Evolutionary conservation across 2,113 vertebrate species (phyloP).

Genomic region (Eudyptes chrysolophus): DNA sequence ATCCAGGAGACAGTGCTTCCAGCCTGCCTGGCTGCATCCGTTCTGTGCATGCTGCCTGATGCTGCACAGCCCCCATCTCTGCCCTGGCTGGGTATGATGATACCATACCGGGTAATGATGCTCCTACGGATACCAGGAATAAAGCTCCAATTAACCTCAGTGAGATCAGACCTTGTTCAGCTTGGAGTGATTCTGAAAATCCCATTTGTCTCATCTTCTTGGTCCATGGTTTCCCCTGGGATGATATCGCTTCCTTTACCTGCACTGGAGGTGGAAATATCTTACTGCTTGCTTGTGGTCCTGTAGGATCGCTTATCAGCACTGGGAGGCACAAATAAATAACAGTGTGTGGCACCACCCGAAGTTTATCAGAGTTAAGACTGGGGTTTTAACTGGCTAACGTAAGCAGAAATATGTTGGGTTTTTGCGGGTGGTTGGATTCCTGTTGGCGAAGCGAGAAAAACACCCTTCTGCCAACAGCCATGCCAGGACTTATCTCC

Average conservation of each 20-base stretch:
- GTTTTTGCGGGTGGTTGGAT: not conserved
- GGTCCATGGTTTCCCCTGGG: fast-evolving
- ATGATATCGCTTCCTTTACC: not conserved
- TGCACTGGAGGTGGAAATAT: not conserved
- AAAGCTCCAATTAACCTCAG: not conserved
- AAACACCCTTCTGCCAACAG: not conserved
- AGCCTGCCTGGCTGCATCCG: fast-evolving
- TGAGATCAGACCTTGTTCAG: not conserved
- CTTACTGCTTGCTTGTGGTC: not conserved
- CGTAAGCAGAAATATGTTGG: not conserved
- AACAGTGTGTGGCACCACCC: not conserved
- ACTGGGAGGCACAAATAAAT: not conserved
- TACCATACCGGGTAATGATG: not conserved
- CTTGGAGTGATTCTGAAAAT: not conserved
- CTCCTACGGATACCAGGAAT: not conserved
- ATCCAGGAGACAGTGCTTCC: not conserved
- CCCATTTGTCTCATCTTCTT: not conserved
- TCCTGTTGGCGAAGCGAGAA: not conserved
- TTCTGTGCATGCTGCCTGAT: fast-evolving
- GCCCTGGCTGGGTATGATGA: not conserved
- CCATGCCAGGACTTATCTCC: not conserved
- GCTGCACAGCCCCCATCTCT: not conserved
- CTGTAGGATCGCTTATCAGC: not conserved
- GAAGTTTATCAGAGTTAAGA: not conserved
- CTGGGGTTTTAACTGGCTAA: not conserved